These are phyloP conservation scores for Sarcophaga subvicina DNA, from an alignment of 2,888 invertebrate species.

Conservation along the genomic window DNA sequence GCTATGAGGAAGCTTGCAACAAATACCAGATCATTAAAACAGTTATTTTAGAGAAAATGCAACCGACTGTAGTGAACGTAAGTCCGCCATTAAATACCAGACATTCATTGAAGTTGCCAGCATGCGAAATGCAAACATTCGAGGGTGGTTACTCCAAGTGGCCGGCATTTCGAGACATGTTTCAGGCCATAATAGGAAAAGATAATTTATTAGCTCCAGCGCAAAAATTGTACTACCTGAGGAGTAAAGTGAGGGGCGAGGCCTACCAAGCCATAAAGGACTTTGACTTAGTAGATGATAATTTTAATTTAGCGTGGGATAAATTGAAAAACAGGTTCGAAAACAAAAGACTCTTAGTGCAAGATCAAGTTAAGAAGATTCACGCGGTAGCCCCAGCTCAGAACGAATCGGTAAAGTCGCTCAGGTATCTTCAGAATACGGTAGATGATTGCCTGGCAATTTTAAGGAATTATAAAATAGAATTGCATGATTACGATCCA, in stretches of 20 bases:
- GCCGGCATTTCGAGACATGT: too few relatives aligned
- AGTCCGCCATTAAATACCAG: too few relatives aligned
- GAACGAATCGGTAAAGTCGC: background rate
- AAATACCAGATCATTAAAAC: background rate
- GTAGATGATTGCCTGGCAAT: background rate
- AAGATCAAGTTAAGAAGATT: background rate
- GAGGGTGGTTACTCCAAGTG: too few relatives aligned
- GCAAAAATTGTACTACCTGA: background rate
- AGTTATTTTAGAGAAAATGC: background rate
- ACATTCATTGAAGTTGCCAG: too few relatives aligned
- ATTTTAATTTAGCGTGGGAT: background rate
- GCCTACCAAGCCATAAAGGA: slow-evolving; percentile 5
- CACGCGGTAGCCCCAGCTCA: background rate
- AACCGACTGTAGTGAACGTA: too few relatives aligned
- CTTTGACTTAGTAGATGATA: slow-evolving; percentile 10
- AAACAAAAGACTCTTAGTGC: background rate
- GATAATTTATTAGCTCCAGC: too few relatives aligned
- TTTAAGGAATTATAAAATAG: background rate
- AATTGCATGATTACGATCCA: background rate
- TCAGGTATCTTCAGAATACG: background rate
- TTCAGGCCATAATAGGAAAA: too few relatives aligned
- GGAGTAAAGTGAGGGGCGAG: slow-evolving; percentile 3
- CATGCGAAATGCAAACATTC: too few relatives aligned
- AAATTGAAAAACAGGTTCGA: background rate
- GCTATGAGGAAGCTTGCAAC: background rate